Evolutionary conservation across 2,888 invertebrate species (phyloP), one percentile per base, ranked within the genome.

Genomic region (Stenolophus ochropezus): DNA sequence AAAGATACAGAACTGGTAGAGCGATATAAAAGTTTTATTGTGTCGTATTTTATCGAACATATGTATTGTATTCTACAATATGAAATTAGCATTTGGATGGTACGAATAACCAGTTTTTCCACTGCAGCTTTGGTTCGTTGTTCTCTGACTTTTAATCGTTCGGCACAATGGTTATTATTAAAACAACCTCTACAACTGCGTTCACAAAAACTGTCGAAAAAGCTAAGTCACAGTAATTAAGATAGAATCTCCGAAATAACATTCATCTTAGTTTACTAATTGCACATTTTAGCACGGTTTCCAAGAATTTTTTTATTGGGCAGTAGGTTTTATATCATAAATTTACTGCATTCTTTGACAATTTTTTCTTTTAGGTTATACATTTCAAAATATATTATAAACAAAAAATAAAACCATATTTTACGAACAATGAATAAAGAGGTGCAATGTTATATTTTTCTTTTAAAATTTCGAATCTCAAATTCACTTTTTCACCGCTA

Each of bases 141-240:
- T 27, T 65, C 61, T 65, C 27, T 27, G 33, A 16, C 18, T 33
- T 69, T 69, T 69, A 56, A 56, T 56, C 27, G 65, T 33, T 69
- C 65, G 20, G 4, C 65, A 69, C 65, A 69, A 69, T 69, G 33
- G 65, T 33, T n/a, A 69, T 69, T 69, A 69, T 69, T 69, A 69
- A 69, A 69, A 69, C 27, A 11, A 33, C 27, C 18, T 18, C 11
- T 4, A 33, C 27, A 8, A 33, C 61, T 23, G 11, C 56, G 61
- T 61, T 23, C 61, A 14, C 16, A 69, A 69, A 69, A 69, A 14
- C 16, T 69, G 33, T 16, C 25, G 23, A 61, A 61, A 61, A 4
- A 16, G 14, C 16, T 51, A 18, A 56, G 21, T 56, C 56, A 18
- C 33, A 18, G 14, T 69, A 69, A 69, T 69, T 69, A 69, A 69